Base-by-base conservation (phyloP, 2,888 invertebrate species). In the Dasysyrphus tricinctus region DNA sequence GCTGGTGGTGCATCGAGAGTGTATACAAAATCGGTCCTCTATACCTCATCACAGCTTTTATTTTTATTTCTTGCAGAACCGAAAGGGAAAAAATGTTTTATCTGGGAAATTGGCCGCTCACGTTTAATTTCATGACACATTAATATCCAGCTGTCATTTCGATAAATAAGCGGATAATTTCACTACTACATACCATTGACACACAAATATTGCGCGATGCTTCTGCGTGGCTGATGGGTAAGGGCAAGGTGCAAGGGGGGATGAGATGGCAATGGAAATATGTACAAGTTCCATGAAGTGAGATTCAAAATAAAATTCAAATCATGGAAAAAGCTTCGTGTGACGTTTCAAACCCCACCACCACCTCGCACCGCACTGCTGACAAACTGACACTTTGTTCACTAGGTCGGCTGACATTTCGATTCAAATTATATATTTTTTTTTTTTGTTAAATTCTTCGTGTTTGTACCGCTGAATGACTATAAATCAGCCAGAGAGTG, bases 101-200 rank as follows among this genome's bases (percentile, higher is more conserved):
- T 86, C 86, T 81, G 86, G 86, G 85, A 83, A 88, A 88, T 88
- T 88, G 88, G 78, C 76, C 88, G 88, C 87, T 88, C 87, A 88
- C 88, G 88, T 88, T 88, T 88, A 88, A 88, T 88, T 88, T 88
- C 88, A 88, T 88, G 88, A 88, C 88, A 88, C 88, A 88, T 88
- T 88, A 88, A 88, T 88, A 88, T 88, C 87, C 88, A 88, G 88
- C 88, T 88, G 88, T 88, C 88, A 88, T 88, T 88, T 82, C 88
- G 88, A 88, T 88, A 88, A 88, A 88, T 88, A 88, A 88, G 88
- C 88, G 88, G 85, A 87, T 88, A 88, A 88, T 88, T 88, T 87
- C 78, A 70, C 86, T 82, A 82, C 82, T 82, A 82, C 82, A 86
- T 76, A 78, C 86, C 86, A 86, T 86, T 86, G 86, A 81, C 86